Evolutionary conservation across 2,113 vertebrate genomes (phyloP), one percentile per base, ranked within the genome.

Genomic region (Pavo muticus): DNA sequence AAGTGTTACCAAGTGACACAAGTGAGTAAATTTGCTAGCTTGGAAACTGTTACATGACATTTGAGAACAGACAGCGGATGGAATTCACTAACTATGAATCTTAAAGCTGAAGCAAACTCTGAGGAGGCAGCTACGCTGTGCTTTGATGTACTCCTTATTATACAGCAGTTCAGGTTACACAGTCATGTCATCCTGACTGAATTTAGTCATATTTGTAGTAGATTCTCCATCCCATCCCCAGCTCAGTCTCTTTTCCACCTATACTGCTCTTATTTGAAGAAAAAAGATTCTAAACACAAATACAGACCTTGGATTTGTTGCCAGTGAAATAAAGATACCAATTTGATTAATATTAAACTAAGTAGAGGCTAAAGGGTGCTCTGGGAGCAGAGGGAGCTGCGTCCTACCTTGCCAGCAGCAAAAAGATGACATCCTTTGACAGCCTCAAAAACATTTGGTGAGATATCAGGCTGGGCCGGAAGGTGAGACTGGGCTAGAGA

Each of bases 371-470:
- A n/a, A 85, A 32, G 23, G 14, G 67, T 27, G 52, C 24, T 24
- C 44, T 40, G 10, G 60, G 42, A 25, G 54, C 68, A 61, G 0
- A 60, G 59, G 37, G 48, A 86, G 25, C 70, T 20, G 76, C 44
- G 42, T 76, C 98, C 78, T 97, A 99, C 99, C 98, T 99, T 99
- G 94, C 99, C 99, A 23, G 99, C 98, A 83, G 99, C 98, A 90
- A 99, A 99, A 90, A 99, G 97, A 91, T 99, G 99, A 95, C 99
- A 99, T 91, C 99, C 99, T 97, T 99, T 99, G 94, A 99, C 99
- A 5, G 99, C 99, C 97, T 99, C 99, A 63, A 99, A 99, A 91
- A 99, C 88, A 82, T 98, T 99, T 39, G 99, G 99, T 8, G 98
- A 97, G 88, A 99, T 94, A 67, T 99, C 99, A 0, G 99, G 98